A percentile compares a stretch with the other conserved stretches of the same genome.
Conservation (phyloP, 1,140 invertebrate species). For the Scaptomyza pallida region DNA sequence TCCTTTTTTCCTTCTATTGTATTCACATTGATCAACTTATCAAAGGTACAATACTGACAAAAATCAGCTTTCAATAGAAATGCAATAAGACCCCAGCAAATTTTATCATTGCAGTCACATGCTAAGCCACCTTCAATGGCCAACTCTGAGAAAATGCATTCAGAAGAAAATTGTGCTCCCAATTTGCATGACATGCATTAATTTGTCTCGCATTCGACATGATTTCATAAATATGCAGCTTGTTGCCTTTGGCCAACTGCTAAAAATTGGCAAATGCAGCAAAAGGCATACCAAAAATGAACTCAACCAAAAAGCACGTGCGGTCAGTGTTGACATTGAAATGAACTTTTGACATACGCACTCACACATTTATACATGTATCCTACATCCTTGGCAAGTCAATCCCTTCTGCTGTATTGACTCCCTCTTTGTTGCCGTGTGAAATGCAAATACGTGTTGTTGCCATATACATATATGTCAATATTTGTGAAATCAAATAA, state of each 20-base stretch:
- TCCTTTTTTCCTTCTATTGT: too few relatives aligned
- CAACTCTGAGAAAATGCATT: not conserved
- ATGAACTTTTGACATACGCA: not conserved
- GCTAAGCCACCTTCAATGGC: not conserved
- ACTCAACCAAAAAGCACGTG: conserved; percentile 4
- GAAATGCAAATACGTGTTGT: conserved; percentile 15
- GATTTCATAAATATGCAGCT: conserved; percentile 48
- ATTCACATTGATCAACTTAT: not conserved
- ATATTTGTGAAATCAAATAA: conserved; percentile 14
- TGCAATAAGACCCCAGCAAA: not conserved
- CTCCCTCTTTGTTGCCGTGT: not conserved
- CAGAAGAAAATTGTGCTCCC: too few relatives aligned
- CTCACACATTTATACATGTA: too few relatives aligned
- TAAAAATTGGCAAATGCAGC: conserved; percentile 27
- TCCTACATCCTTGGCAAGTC: not conserved
- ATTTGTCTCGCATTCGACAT: conserved; percentile 11
- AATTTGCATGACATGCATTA: conserved; percentile 50
- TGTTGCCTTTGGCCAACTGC: conserved; percentile 25
- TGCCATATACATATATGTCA: conserved; percentile 9
- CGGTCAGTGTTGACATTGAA: conserved; percentile 26
- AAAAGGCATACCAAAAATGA: not conserved
- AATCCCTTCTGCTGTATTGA: not conserved
- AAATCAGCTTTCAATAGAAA: not conserved
- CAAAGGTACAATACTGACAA: not conserved
- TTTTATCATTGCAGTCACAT: conserved; percentile 3